Evolutionary conservation across 2,888 invertebrate genomes (phyloP), one percentile per base, ranked within the genome.

Genomic region (Acanthosoma haemorrhoidale): DNA sequence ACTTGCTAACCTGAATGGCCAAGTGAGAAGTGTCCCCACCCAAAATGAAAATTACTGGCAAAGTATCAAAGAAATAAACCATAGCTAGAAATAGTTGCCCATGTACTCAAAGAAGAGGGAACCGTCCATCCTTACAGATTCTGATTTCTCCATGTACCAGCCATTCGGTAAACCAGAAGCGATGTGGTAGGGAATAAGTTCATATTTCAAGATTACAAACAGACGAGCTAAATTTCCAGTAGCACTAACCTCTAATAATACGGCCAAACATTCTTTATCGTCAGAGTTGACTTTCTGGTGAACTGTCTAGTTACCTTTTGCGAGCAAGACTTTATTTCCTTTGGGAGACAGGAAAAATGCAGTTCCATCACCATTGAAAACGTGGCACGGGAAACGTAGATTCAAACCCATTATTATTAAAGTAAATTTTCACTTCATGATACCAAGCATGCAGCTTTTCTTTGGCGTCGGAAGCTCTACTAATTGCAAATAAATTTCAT

Each of bases 331-430:
- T 66, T 75, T 74, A 15, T 76, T 73, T 2, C 75, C 75, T 73
- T 80, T 79, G 18, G 80, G 79, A 39, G 73, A 34, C 1, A 64
- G 36, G 29, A 64, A 64, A 72, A 80, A 79, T 2, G 77, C 78
- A 18, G 77, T 77, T 72, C 80, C 79, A 73, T 80, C 80, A n/a
- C 74, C 75, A 74, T 79, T 79, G 64, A 77, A 79, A 64, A 79
- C 74, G 36, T 77, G 70, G 4, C 66, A 66, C 25, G 77, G 76
- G 71, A n/a, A n/a, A n/a, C n/a, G n/a, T n/a, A n/a, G n/a, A n/a
- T n/a, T n/a, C n/a, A n/a, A n/a, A n/a, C n/a, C n/a, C n/a, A n/a
- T n/a, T n/a, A n/a, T n/a, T n/a, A n/a, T n/a, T n/a, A n/a, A n/a
- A n/a, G n/a, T n/a, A n/a, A n/a, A n/a, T n/a, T n/a, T n/a, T n/a